Conservation (phyloP, 2,797 vertebrate genomes). For the Holocentrus rufus region DNA sequence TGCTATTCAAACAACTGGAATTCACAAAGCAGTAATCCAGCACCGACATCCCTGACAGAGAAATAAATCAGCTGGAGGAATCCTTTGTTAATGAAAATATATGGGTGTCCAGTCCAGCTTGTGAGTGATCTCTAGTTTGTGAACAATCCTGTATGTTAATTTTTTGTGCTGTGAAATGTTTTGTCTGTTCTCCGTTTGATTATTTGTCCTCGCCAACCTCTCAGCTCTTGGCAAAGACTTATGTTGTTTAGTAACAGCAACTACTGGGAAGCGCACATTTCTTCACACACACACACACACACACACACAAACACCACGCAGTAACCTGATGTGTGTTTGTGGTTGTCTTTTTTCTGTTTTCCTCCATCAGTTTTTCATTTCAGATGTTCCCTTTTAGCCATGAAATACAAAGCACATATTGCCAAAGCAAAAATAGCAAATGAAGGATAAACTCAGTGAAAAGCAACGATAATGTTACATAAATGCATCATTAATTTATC, state of each 20-base stretch:
- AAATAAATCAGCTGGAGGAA: constrained; percentile 31
- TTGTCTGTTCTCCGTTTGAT: constrained; percentile 12
- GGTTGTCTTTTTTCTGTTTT: constrained; percentile 4
- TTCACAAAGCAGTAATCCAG: constrained; percentile 3
- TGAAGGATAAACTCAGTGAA: not conserved
- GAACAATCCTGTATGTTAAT: constrained; percentile 10
- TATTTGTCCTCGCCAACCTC: constrained; percentile 25
- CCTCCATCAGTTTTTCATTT: constrained; percentile 7
- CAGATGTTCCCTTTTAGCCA: constrained; percentile 3
- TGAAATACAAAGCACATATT: not conserved
- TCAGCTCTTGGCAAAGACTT: constrained; percentile 18
- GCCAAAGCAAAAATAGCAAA: constrained; percentile 4
- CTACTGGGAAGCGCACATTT: constrained; percentile 9
- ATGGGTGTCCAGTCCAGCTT: not conserved
- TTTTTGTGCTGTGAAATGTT: constrained; percentile 28
- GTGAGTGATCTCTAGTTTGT: not conserved
- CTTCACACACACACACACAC: constrained; percentile 15
- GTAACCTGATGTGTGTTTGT: constrained; percentile 9
- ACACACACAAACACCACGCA: constrained; percentile 16
- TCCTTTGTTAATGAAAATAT: constrained; percentile 41
- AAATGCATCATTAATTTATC: not conserved
- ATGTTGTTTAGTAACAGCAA: constrained; percentile 22
- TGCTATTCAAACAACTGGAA: constrained; percentile 3
- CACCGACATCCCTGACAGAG: constrained; percentile 23
- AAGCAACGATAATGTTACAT: not conserved